Base-by-base conservation (phyloP, 2,797 vertebrate genomes). In the Amphiprion clarkii region DNA sequence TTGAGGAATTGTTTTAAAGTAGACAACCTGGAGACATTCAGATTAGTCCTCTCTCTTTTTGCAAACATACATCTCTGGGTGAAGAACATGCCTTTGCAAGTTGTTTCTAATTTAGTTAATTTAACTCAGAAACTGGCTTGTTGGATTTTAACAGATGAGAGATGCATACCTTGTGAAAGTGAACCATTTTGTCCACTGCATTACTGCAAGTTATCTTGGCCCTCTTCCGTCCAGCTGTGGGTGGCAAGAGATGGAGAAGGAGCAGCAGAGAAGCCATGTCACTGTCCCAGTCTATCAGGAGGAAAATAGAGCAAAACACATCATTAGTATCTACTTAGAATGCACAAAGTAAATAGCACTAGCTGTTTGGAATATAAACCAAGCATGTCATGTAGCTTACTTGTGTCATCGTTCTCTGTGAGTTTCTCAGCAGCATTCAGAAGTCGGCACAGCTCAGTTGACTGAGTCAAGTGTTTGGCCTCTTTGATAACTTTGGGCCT, bases 221-320 rank as follows among this genome's bases (percentile, higher is more conserved):
- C 65, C 72, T 87, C 51, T 73, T 85, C 48, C 14, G 7, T 71
- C 82, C 73, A 76, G 72, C 75, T 42, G 60, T 60, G 53, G 78
- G 76, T 70, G 75, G 81, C 23, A 85, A 16, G 8, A 81, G 72
- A 83, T 87, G 66, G 10, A 87, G 74, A 12, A 82, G 84, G 0
- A 85, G 73, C 67, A 87, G 75, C 80, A 89, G 48, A 71, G 82
- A 72, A 67, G 77, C 77, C 65, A 87, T 82, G 71, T 88, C 78
- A 79, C 82, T 89, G 69, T 81, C 77, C 81, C 79, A 88, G 69
- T 12, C 74, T 86, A 71, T 79, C 19, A 56, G 55, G 61, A 36
- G 57, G 31, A 39, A 76, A 73, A 42, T 42, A 0, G 14, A 19
- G 40, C 0, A 2, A 66, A 61, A 52, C 12, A 60, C 12, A 12